Base-by-base conservation (phyloP, 2,888 invertebrate species). In the Periphyllus acericola region DNA sequence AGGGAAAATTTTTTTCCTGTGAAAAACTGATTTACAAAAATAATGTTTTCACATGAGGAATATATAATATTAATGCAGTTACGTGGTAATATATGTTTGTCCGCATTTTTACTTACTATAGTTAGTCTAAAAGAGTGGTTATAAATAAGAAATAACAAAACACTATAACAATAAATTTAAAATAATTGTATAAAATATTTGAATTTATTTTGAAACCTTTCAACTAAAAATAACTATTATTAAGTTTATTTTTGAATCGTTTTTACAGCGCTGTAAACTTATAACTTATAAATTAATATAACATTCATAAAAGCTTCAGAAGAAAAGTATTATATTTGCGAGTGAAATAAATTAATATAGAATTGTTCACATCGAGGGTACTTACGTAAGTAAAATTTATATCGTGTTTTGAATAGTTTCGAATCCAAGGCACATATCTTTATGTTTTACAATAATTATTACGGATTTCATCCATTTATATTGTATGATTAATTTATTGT, bases 401-500 rank as follows among this genome's bases (percentile, higher is more conserved):
- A 2, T 46, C 46, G 14, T 14, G 21, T 21, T 60, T 60, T 60
- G 14, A 46, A 25, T 60, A 60, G 60, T 60, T 60, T 25, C 9
- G 21, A 60, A 21, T 76, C 4, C 17, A 55, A 25, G 11, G n/a
- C 25, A 34, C 34, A 29, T 60, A 55, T 34, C 52, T 79, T 17
- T 25, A 17, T 5, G 14, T 34, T 21, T 78, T 34, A 34, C 25
- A 60, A n/a, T 14, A 60, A 60, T 1, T n/a, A n/a, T n/a, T n/a
- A n/a, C n/a, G n/a, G n/a, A n/a, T n/a, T n/a, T n/a, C n/a, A n/a
- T n/a, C n/a, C n/a, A n/a, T n/a, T n/a, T 80, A 46, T 66, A 60
- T 21, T 3, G 14, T 71, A 81, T 81, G 68, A 71, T 71, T 82
- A 82, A 32, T 82, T 34, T 82, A 72, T 52, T 14, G 11, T 21